Evolutionary conservation across 2,113 vertebrate species (phyloP).

Genomic region (Sialia sialis): DNA sequence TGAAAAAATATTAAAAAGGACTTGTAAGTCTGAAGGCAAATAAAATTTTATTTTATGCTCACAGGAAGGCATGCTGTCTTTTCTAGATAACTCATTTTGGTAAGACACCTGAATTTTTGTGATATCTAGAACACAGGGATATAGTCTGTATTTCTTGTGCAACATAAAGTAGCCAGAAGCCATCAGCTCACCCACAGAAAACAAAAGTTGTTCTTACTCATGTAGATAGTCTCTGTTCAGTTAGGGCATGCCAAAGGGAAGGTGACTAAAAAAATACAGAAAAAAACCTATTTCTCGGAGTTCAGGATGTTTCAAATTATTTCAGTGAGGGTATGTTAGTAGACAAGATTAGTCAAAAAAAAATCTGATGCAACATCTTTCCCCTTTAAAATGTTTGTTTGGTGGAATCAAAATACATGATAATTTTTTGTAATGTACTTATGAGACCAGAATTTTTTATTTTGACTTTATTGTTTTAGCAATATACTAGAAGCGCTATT

Average conservation of each 20-base stretch:
- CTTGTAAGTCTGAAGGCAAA: not conserved
- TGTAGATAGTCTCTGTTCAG: not conserved
- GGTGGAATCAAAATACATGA: not conserved
- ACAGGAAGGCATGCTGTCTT: not conserved
- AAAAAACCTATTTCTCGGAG: not conserved
- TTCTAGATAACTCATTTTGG: not conserved
- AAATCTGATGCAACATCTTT: not conserved
- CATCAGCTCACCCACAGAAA: not conserved
- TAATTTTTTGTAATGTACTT: not conserved
- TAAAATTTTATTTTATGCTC: not conserved
- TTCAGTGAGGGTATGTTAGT: not conserved
- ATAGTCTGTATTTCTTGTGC: not conserved
- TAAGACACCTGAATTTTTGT: not conserved
- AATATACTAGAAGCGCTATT: fast-evolving
- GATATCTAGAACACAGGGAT: not conserved
- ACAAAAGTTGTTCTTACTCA: not conserved
- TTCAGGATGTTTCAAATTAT: not conserved
- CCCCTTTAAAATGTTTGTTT: not conserved
- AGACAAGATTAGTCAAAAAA: not conserved
- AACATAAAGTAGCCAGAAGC: not conserved
- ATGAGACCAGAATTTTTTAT: not conserved
- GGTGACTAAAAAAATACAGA: not conserved
- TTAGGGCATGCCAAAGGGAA: not conserved
- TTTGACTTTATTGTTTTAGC: not conserved
- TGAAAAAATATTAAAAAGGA: not conserved